Evolutionary conservation across 2,888 invertebrate species (phyloP).

Genomic region (Drosophila siamana): DNA sequence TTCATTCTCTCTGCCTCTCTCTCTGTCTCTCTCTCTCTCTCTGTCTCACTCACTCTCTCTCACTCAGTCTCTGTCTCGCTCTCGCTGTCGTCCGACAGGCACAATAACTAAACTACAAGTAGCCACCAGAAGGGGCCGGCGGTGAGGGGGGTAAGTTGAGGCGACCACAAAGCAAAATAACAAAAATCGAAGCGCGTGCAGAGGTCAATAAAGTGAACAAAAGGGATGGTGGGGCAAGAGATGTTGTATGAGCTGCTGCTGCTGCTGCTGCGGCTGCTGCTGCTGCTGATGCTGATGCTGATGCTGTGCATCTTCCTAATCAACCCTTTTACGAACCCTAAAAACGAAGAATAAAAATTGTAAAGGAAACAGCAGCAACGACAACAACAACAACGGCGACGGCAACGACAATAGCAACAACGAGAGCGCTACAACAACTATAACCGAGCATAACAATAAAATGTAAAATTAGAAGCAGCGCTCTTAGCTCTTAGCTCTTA

Average conservation of each 20-base stretch:
- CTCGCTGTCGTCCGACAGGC: background rate
- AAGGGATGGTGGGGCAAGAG: constrained; percentile 13
- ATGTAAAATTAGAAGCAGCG: constrained; percentile 77
- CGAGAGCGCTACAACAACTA: constrained; percentile 41
- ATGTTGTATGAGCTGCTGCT: no score
- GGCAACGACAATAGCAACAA: no score
- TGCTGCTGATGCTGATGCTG: constrained; percentile 14
- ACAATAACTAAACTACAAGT: constrained; percentile 14
- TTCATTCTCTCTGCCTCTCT: no score
- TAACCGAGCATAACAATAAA: constrained; percentile 71
- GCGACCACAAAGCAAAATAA: constrained; percentile 56
- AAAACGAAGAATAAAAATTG: constrained; percentile 66
- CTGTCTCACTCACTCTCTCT: no score
- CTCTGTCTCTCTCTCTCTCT: no score
- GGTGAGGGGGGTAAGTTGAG: background rate
- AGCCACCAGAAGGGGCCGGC: background rate
- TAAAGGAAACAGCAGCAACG: constrained; percentile 31
- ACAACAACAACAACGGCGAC: constrained; percentile 20
- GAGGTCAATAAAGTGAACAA: constrained; percentile 71
- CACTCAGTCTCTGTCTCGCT: background rate
- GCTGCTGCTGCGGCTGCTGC: constrained; percentile 24
- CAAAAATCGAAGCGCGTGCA: constrained; percentile 72
- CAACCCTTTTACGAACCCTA: constrained; percentile 80
- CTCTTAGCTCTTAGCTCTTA: constrained; percentile 26
- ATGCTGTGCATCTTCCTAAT: constrained; percentile 70